Evolutionary conservation across 2,797 vertebrate species (phyloP).

Genomic region (Threskiornis aethiopicus): DNA sequence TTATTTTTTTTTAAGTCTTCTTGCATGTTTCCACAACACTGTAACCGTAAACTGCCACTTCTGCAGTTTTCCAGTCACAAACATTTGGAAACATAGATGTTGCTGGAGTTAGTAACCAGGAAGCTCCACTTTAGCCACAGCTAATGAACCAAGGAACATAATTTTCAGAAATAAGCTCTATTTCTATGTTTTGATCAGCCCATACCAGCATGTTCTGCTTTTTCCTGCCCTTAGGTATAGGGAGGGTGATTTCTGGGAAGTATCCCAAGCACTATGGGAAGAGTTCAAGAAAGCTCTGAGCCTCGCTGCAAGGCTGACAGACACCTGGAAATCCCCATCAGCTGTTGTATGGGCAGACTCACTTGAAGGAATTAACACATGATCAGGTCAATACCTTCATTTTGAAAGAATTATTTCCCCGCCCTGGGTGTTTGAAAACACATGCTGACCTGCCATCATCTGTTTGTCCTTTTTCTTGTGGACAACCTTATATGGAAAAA

Average conservation of each 20-base stretch:
- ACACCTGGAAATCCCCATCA: not conserved
- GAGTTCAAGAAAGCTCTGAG: not conserved
- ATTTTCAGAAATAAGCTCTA: not conserved
- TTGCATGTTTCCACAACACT: not conserved
- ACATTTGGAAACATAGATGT: not conserved
- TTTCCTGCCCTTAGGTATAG: not conserved
- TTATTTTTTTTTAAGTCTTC: not conserved
- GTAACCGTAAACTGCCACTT: not conserved
- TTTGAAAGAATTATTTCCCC: not conserved
- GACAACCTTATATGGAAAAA: not conserved
- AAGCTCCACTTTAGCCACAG: not conserved
- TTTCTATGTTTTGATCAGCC: not conserved
- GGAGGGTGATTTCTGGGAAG: not conserved
- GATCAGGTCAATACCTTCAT: not conserved
- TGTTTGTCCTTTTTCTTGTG: not conserved
- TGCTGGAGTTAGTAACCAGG: not conserved
- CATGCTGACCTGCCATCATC: not conserved
- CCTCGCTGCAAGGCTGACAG: not conserved
- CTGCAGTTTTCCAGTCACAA: not conserved
- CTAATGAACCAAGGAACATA: not conserved
- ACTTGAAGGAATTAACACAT: not conserved
- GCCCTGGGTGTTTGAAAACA: not conserved
- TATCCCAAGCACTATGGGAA: not conserved
- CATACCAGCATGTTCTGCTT: not conserved
- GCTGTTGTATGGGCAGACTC: not conserved